phyloP scores from a whole-genome alignment of 53 echinoderm and acorn worm species.

The Antedon mediterranea region DNA sequence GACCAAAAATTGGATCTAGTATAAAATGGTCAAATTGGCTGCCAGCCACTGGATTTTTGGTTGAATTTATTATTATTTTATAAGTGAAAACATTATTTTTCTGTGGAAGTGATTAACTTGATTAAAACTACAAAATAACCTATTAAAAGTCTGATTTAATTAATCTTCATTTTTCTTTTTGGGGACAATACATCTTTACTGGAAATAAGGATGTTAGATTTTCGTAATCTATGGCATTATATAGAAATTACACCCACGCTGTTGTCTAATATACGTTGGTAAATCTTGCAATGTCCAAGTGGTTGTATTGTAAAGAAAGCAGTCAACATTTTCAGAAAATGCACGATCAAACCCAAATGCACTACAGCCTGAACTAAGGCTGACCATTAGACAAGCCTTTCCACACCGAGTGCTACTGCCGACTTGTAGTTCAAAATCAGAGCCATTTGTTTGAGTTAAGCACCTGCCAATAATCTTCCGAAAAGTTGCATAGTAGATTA shows the following conservation, averaged over 20 bases:
- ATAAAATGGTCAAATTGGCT: too few species aligned
- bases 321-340: background rate
- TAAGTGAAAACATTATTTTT: too few species aligned
- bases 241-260: background rate
- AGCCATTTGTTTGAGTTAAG: background rate
- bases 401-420: background rate
- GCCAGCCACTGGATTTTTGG: too few species aligned
- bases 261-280: background rate
- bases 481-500: background rate
- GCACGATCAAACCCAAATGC: background rate
- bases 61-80: too few species aligned
- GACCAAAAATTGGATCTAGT: too few species aligned
- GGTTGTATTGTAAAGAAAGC: background rate
- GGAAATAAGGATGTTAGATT: too few species aligned
- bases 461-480: background rate
- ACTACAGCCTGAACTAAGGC: background rate
- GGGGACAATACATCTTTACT: too few species aligned
- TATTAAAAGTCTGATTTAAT: too few species aligned
- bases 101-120: too few species aligned
- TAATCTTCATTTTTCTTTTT: too few species aligned
- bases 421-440: background rate
- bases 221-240: background rate
- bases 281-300: background rate
- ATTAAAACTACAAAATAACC: too few species aligned
- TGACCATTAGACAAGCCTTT: background rate